Conservation (phyloP, 2,797 vertebrate genomes). For the Pachyuromys duprasi region DNA sequence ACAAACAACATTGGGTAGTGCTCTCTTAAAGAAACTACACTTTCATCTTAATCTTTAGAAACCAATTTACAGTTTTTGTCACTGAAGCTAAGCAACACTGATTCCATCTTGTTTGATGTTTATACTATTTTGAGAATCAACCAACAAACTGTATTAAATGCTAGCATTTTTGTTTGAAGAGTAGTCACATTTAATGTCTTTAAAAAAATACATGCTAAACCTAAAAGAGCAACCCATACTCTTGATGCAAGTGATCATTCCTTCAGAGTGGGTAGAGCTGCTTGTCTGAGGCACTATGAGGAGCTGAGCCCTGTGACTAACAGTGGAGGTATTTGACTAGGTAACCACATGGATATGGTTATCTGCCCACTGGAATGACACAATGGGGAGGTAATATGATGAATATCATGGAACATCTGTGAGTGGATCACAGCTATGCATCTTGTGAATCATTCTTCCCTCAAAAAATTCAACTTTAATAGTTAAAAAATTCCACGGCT, state of each 20-base stretch:
- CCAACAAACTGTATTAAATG: background rate
- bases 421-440: slow-evolving; percentile 52
- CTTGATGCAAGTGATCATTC: slow-evolving; percentile 34
- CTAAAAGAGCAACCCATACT: background rate
- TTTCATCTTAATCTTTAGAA: slow-evolving; percentile 38
- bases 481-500: slow-evolving; percentile 75
- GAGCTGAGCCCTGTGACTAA: slow-evolving; percentile 69
- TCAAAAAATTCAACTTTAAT: slow-evolving; percentile 71
- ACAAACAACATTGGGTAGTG: slow-evolving; percentile 43
- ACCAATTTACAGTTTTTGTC: slow-evolving; percentile 38
- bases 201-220: background rate
- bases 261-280: background rate
- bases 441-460: slow-evolving; percentile 76
- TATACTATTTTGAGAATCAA: slow-evolving; percentile 54
- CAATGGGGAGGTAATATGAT: slow-evolving; percentile 70
- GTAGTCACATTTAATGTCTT: slow-evolving; percentile 47
- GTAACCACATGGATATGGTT: slow-evolving; percentile 74
- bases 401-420: slow-evolving; percentile 75
- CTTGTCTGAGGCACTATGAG: slow-evolving; percentile 38
- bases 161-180: slow-evolving; percentile 45
- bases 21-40: slow-evolving; percentile 49
- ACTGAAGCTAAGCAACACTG: slow-evolving; percentile 14
- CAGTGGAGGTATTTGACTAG: slow-evolving; percentile 60
- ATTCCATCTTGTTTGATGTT: slow-evolving; percentile 54
- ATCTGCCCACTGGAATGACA: slow-evolving; percentile 80